Conservation (phyloP, 2,113 vertebrate genomes). For the Phylloscopus trochilus region DNA sequence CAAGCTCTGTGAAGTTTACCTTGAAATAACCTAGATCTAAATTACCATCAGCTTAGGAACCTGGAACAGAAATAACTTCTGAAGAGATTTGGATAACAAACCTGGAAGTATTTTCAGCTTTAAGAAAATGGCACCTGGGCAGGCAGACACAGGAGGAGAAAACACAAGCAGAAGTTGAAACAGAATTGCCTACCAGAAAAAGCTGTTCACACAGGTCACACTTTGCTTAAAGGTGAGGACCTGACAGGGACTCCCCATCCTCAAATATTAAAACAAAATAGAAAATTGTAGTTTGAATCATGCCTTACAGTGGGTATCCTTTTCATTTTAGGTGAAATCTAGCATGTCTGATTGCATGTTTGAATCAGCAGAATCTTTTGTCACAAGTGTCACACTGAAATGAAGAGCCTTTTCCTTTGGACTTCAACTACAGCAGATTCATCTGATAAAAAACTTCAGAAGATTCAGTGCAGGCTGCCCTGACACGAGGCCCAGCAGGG, state of each 20-base stretch:
- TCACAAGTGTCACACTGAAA: not conserved
- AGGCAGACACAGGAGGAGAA: not conserved
- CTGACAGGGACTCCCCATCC: not conserved
- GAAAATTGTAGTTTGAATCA: not conserved
- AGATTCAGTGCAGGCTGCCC: not conserved
- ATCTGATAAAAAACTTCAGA: not conserved
- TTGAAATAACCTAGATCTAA: not conserved
- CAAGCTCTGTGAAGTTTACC: slow-evolving; percentile 25
- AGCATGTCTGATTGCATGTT: not conserved
- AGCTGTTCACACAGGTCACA: not conserved
- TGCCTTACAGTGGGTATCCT: not conserved
- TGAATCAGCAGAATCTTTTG: not conserved
- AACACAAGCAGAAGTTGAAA: not conserved
- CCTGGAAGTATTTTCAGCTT: not conserved
- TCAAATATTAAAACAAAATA: not conserved
- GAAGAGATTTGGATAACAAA: not conserved
- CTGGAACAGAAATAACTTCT: not conserved
- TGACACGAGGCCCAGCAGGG: not conserved
- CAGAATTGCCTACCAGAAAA: not conserved
- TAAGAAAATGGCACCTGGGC: not conserved
- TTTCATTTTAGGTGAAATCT: not conserved
- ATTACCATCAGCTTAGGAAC: not conserved
- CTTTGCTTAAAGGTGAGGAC: not conserved
- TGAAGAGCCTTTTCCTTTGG: not conserved
- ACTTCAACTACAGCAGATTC: not conserved